Evolutionary conservation across 2,888 invertebrate genomes (phyloP), one percentile per base, ranked within the genome.

Genomic region (Drosophila nigritarsus): DNA sequence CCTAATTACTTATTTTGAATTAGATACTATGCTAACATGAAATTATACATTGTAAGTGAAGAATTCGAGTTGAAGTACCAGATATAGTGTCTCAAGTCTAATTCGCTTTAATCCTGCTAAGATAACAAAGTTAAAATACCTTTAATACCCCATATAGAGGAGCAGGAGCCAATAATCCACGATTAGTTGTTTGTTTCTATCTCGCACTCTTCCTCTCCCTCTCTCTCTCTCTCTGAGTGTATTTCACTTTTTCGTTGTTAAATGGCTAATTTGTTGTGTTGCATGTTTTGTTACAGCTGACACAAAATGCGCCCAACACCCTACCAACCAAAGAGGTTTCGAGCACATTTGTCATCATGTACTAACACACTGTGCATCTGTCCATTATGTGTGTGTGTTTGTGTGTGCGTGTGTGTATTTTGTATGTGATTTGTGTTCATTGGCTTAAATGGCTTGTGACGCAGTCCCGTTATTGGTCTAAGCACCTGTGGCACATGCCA

Each of bases 401-500:
- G 38, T 48, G 38, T 34, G 34, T 56, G 32, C 38, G 49, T 51
- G 42, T 66, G 54, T 62, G 67, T 48, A 36, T 56, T 59, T 27
- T 72, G 65, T 77, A 70, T 73, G 73, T 85, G 80, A 88, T 78
- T 86, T 88, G 90, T 84, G 87, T 85, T 73, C 86, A 78, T 83
- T 85, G 85, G 84, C 75, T 81, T 80, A 86, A 75, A 79, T 78
- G 75, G 74, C 65, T 82, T 82, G 78, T 65, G 75, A 73, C 73
- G 75, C 78, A 66, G 74, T 81, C 67, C 67, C 77, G 83, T 82
- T 80, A 83, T 90, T 84, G 90, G 80, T 82, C 84, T 76, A 90
- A 89, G 91, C 92, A 93, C 93, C 92, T 92, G 93, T 92, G 93
- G 92, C 93, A 90, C 87, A 90, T 85, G 89, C 66, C 65, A 82